phyloP scores from a whole-genome alignment of 2,113 vertebrate genomes.

The Barbus barbus region DNA sequence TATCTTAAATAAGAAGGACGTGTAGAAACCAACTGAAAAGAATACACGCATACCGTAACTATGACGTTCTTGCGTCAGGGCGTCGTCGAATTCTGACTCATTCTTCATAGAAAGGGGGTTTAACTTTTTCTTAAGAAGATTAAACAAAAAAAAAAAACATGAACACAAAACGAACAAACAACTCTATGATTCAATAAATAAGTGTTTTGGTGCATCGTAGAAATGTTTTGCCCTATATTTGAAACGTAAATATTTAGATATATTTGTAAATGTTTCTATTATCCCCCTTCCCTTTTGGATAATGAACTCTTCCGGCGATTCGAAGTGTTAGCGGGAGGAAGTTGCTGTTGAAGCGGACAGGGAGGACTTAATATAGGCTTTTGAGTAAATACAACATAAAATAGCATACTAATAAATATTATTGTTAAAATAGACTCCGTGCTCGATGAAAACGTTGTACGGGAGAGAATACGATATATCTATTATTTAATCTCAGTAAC shows the following conservation, averaged over 20 bases:
- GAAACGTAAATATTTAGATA: not conserved
- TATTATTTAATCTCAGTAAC: not conserved
- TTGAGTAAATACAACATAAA: not conserved
- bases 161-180: too few species aligned
- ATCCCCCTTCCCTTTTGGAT: not conserved
- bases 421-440: not conserved
- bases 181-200: not conserved
- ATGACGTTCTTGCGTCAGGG: not conserved
- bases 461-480: not conserved
- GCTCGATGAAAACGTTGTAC: not conserved
- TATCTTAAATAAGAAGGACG: not conserved
- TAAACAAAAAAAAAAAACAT: too few species aligned
- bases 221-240: not conserved
- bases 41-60: not conserved
- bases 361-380: not conserved
- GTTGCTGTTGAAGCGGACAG: not conserved
- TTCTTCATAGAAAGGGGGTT: not conserved
- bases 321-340: conserved; percentile 69
- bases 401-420: not conserved
- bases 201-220: accelerated
- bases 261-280: not conserved
- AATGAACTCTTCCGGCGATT: conserved; percentile 63
- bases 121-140: not conserved
- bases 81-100: not conserved
- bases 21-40: too few species aligned